phyloP scores from a whole-genome alignment of 1,140 invertebrate species.

The Diorhabda elongata region DNA sequence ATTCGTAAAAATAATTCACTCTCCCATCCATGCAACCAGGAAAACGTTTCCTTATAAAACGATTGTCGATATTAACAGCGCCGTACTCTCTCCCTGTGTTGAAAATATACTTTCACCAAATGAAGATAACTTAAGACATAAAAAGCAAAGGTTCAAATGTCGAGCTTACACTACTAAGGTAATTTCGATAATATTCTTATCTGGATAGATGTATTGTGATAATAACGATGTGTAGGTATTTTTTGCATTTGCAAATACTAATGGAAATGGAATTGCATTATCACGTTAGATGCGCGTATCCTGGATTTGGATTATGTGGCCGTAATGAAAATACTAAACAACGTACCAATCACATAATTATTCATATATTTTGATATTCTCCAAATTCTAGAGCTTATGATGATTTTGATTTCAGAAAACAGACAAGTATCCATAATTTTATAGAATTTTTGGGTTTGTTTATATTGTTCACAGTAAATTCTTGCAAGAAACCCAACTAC shows the following conservation, averaged over 20 bases:
- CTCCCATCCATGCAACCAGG: constrained; percentile 7
- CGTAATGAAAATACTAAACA: too few relatives aligned
- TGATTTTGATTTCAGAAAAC: background rate
- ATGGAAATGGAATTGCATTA: too few relatives aligned
- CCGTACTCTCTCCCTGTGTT: background rate
- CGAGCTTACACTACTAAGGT: too few relatives aligned
- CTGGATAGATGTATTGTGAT: too few relatives aligned
- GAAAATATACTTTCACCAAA: background rate
- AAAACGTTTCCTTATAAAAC: constrained; percentile 9
- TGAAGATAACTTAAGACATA: too few relatives aligned
- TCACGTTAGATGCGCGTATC: too few relatives aligned
- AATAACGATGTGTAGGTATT: too few relatives aligned
- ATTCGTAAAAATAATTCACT: constrained; percentile 7
- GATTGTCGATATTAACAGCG: background rate
- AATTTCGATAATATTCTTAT: too few relatives aligned
- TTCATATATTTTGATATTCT: background rate
- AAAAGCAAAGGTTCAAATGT: too few relatives aligned
- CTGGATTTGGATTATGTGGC: too few relatives aligned
- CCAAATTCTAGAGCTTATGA: background rate
- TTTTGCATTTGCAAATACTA: too few relatives aligned
- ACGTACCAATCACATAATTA: too few relatives aligned
- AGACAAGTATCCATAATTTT: background rate
- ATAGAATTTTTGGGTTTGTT: background rate
- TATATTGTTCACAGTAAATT: background rate
- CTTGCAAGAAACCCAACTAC: background rate